Evolutionary conservation across 2,888 invertebrate species (phyloP).

Genomic region (Diarsia rubi): DNA sequence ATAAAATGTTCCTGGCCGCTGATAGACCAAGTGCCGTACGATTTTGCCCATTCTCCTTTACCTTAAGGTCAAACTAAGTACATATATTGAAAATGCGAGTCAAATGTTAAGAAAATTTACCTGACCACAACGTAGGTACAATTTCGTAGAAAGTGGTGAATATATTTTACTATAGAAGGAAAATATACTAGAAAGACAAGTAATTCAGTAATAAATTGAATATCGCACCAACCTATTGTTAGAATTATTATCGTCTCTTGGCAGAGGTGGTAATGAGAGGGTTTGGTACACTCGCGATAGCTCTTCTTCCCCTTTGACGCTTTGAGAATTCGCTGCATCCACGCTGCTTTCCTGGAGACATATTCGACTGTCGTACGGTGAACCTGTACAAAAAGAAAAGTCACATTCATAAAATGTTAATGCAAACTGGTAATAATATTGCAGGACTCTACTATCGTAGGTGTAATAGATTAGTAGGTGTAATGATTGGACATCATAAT

Average conservation of each 20-base stretch:
- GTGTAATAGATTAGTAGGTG: not conserved
- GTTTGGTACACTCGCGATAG: conserved; percentile 85
- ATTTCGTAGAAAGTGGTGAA: not conserved
- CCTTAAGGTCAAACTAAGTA: not conserved
- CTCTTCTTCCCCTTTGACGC: conserved; percentile 82
- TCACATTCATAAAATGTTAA: conserved; percentile 7
- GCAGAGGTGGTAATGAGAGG: conserved; percentile 77
- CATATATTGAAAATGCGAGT: not conserved
- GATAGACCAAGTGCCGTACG: no score
- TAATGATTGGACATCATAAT: not conserved
- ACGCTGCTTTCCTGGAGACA: conserved; percentile 80
- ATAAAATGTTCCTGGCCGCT: no score
- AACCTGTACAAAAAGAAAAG: conserved; percentile 68
- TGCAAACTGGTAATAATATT: not conserved
- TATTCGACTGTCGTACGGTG: conserved; percentile 81
- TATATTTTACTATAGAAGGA: not conserved
- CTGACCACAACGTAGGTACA: not conserved
- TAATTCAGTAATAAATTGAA: not conserved
- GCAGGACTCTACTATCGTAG: not conserved
- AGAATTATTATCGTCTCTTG: conserved; percentile 81
- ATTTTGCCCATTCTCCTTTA: no score
- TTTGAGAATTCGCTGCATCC: conserved; percentile 77
- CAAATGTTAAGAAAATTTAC: not conserved
- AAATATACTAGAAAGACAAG: not conserved
- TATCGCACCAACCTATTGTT: conserved; percentile 74